Conservation (phyloP, 2,888 invertebrate genomes). For the Poecilobothrus nobilitatus region DNA sequence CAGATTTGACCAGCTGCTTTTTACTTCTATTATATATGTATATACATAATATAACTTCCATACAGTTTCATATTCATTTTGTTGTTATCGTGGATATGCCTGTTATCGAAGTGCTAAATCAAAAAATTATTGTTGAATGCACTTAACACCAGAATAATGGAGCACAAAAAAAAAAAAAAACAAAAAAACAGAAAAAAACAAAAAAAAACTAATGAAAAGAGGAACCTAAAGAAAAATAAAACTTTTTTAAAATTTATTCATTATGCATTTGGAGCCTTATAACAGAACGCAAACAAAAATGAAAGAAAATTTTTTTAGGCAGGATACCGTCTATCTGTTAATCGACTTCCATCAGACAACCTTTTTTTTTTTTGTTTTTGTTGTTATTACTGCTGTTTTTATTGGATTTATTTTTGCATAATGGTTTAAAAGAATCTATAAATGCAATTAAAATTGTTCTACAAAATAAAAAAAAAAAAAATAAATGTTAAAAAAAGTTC, state of each 20-base stretch:
- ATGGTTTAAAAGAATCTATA: not conserved
- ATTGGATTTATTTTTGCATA: not conserved
- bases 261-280: not conserved
- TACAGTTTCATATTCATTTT: too few relatives aligned
- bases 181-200: not conserved
- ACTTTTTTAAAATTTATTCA: not conserved
- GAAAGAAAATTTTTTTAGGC: too few relatives aligned
- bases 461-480: not conserved
- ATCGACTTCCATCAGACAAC: too few relatives aligned
- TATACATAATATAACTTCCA: too few relatives aligned
- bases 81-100: not conserved
- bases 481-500: not conserved
- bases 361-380: too few relatives aligned
- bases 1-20: too few relatives aligned
- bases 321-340: too few relatives aligned
- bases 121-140: not conserved
- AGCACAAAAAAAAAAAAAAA: not conserved
- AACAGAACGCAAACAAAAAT: too few relatives aligned
- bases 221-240: not conserved
- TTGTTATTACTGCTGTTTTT: not conserved
- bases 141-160: not conserved
- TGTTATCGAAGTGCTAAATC: slow-evolving; percentile 4
- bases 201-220: not conserved
- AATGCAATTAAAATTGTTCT: not conserved
- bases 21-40: too few relatives aligned